phyloP scores from a whole-genome alignment of 2,888 invertebrate species.

The Epsilonema sp. region DNA sequence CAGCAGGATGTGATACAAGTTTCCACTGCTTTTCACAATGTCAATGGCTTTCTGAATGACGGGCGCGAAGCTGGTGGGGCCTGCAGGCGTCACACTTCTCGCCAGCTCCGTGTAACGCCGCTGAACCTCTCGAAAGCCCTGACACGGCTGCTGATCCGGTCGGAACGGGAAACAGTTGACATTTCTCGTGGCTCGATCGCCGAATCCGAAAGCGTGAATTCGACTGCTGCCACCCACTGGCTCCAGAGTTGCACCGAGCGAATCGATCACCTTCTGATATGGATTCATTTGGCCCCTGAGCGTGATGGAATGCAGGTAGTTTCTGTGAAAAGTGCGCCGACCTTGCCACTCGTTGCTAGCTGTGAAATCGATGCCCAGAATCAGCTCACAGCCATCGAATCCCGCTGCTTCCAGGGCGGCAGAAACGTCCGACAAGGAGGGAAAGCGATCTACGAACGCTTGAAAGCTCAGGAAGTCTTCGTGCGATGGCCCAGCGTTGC shows the following conservation, averaged over 20 bases:
- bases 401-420: slow-evolving; percentile 29
- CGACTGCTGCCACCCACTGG: slow-evolving; percentile 21
- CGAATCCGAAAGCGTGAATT: slow-evolving; percentile 32
- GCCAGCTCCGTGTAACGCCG: slow-evolving; percentile 27
- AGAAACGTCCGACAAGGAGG: slow-evolving; percentile 24
- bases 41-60: slow-evolving; percentile 30
- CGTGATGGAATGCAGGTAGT: slow-evolving; percentile 22
- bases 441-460: slow-evolving; percentile 14
- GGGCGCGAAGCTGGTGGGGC: slow-evolving; percentile 34
- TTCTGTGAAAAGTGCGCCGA: slow-evolving; percentile 27
- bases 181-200: slow-evolving; percentile 28
- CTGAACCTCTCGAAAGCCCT: slow-evolving; percentile 22
- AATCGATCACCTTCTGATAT: slow-evolving; percentile 30
- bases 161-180: slow-evolving; percentile 26
- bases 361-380: slow-evolving; percentile 31
- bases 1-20: slow-evolving; percentile 31
- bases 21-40: slow-evolving; percentile 24
- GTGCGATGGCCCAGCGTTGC: too few relatives aligned
- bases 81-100: slow-evolving; percentile 27
- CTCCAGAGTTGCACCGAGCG: slow-evolving; percentile 30
- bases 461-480: slow-evolving; percentile 15
- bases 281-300: slow-evolving; percentile 28
- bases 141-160: slow-evolving; percentile 18
- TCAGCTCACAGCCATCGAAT: slow-evolving; percentile 27
- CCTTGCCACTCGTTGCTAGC: slow-evolving; percentile 36